Evolutionary conservation across 2,797 vertebrate genomes (phyloP).

Genomic region (Danio jaintianensis): DNA sequence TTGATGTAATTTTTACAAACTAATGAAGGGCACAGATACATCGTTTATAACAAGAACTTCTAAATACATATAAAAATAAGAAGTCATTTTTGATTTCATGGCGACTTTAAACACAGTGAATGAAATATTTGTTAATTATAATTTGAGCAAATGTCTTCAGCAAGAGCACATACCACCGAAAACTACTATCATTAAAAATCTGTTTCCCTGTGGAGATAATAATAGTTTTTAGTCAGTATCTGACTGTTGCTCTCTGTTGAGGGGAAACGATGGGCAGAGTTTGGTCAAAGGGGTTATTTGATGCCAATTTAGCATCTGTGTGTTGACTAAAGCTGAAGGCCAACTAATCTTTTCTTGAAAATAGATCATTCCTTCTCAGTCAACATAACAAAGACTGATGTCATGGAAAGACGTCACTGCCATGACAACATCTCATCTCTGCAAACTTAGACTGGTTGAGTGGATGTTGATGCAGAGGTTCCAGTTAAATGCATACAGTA

Average conservation of each 20-base stretch:
- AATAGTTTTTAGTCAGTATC: background rate
- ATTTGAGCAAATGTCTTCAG: too few species aligned
- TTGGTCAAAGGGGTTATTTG: background rate
- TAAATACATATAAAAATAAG: too few species aligned
- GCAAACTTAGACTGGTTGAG: constrained; percentile 6
- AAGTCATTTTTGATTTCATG: too few species aligned
- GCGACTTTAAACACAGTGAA: too few species aligned
- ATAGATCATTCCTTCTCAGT: background rate
- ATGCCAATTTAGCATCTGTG: background rate
- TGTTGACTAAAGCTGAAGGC: constrained; percentile 9
- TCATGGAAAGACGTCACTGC: constrained; percentile 22
- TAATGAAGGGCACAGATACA: too few species aligned
- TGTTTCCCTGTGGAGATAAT: background rate
- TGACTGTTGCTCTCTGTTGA: background rate
- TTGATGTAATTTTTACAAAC: too few species aligned
- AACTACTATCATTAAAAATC: background rate
- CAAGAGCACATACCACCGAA: too few species aligned
- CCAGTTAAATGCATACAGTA: background rate
- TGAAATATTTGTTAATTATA: too few species aligned
- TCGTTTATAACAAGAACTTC: too few species aligned
- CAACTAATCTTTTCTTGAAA: background rate
- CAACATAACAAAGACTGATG: constrained; percentile 29
- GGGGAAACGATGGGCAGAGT: constrained; percentile 1
- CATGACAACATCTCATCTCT: constrained; percentile 7
- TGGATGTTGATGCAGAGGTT: constrained; percentile 1